Evolutionary conservation across 2,797 vertebrate genomes (phyloP).

Genomic region (Malurus splendens): DNA sequence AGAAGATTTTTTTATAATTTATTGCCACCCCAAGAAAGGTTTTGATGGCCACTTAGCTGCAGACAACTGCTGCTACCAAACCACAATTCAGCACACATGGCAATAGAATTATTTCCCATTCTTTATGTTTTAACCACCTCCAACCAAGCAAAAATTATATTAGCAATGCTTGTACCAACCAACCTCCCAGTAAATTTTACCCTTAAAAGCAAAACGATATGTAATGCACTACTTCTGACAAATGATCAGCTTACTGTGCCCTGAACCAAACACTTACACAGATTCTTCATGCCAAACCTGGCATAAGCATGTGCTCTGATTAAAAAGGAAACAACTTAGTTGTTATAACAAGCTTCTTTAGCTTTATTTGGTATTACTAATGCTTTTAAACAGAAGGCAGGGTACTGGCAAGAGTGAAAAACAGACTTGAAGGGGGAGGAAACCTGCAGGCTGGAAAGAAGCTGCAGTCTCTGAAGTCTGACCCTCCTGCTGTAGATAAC

Average conservation of each 20-base stretch:
- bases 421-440: conserved; percentile 45
- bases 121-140: conserved; percentile 56
- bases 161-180: conserved; percentile 45
- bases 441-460: conserved; percentile 53
- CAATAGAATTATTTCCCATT: conserved; percentile 41
- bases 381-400: conserved; percentile 61
- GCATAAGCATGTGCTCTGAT: conserved; percentile 66
- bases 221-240: conserved; percentile 57
- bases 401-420: conserved; percentile 53
- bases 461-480: background rate
- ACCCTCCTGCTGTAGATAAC: conserved; percentile 22
- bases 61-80: conserved; percentile 32
- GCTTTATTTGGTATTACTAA: conserved; percentile 70
- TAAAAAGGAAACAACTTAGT: conserved; percentile 72
- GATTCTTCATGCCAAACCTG: conserved; percentile 63
- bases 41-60: conserved; percentile 51
- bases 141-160: conserved; percentile 63
- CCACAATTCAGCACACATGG: conserved; percentile 48
- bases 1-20: conserved; percentile 10
- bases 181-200: conserved; percentile 56
- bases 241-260: conserved; percentile 54
- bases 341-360: conserved; percentile 65
- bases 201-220: conserved; percentile 52
- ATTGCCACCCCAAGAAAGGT: background rate
- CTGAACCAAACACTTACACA: conserved; percentile 60